Evolutionary conservation across 2,888 invertebrate species (phyloP), one percentile per base, ranked within the genome.

Genomic region (Auanema sp.): DNA sequence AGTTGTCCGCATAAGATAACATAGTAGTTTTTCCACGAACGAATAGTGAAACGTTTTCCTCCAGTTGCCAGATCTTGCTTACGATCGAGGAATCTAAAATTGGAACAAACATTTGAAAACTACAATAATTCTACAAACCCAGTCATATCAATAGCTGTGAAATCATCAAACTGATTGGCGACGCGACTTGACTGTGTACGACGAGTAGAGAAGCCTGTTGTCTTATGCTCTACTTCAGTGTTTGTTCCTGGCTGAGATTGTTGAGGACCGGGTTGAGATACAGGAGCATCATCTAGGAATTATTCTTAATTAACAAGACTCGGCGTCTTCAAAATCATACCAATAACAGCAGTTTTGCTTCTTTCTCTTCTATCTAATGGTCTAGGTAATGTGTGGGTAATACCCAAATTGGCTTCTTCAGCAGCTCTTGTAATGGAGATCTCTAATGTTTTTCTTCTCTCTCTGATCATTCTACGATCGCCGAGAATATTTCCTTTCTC

Each of bases 1-100:
- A 96, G 87, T 84, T 98, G 97, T 0, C 97, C 97, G 84, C 95
- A 97, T 24, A 98, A 88, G 60, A 96, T 96, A 0, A 93, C 91
- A 86, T 95, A 92, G 87, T 91, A 92, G 60, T 89, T 89, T 81
- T 95, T 93, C 98, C 98, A 98, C 0, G 93, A 92, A 5, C 97
- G 88, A 5, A 95, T 92, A 0, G 95, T 91, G 0, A 97, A 94
- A 75, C 92, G 90, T 85, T 93, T 94, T 16, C 93, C 94, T 11
- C 95, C 95, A 66, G 91, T 90, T 64, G 92, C 92, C 0, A 93
- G 87, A 77, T 95, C 92, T 84, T 97, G 96, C 85, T 98, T 98
- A 58, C 97, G 89, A 76, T 97, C 97, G 61, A 98, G 85, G 78
- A 89, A 87, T 74, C 93, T 93, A 60, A 5, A 33, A 33, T 33